phyloP scores from a whole-genome alignment of 1,140 invertebrate genomes.

The Drosophila bipectinata region DNA sequence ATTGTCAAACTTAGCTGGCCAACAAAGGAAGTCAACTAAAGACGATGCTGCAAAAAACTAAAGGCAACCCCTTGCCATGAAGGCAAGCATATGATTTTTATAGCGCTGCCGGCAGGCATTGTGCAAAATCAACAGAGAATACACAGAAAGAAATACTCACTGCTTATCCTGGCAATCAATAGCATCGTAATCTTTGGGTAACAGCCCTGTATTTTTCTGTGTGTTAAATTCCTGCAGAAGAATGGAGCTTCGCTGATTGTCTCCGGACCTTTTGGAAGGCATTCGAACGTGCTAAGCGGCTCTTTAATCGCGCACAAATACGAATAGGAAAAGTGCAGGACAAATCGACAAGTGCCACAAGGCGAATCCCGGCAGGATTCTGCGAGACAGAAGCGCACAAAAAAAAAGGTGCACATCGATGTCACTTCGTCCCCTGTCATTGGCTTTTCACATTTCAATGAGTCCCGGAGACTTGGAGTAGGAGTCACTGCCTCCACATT shows the following conservation, averaged over 20 bases:
- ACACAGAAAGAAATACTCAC: conserved; percentile 4
- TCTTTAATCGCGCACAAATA: conserved; percentile 74
- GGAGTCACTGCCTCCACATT: conserved; percentile 42
- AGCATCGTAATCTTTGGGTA: too few species aligned
- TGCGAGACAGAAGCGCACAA: conserved; percentile 3
- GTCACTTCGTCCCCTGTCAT: conserved; percentile 54
- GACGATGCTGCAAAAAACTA: conserved; percentile 20
- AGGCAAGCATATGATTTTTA: conserved; percentile 77
- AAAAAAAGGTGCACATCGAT: conserved; percentile 64
- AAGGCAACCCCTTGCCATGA: conserved; percentile 44
- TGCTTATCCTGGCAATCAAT: neutral
- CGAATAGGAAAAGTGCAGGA: conserved; percentile 46
- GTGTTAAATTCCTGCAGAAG: neutral
- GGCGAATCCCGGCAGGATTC: conserved; percentile 30
- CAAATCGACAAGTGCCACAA: conserved; percentile 47
- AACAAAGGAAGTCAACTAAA: conserved; percentile 46
- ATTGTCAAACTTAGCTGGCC: conserved; percentile 74
- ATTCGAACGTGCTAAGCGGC: conserved; percentile 55
- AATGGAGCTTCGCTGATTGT: conserved; percentile 55
- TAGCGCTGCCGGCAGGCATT: conserved; percentile 66
- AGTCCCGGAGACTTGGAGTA: conserved; percentile 42
- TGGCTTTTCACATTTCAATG: conserved; percentile 81
- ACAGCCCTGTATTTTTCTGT: neutral
- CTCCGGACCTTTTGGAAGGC: conserved; percentile 26
- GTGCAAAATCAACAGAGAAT: conserved; percentile 48